Conservation (phyloP, 2,888 invertebrate species). For the Xestobium rufovillosum region DNA sequence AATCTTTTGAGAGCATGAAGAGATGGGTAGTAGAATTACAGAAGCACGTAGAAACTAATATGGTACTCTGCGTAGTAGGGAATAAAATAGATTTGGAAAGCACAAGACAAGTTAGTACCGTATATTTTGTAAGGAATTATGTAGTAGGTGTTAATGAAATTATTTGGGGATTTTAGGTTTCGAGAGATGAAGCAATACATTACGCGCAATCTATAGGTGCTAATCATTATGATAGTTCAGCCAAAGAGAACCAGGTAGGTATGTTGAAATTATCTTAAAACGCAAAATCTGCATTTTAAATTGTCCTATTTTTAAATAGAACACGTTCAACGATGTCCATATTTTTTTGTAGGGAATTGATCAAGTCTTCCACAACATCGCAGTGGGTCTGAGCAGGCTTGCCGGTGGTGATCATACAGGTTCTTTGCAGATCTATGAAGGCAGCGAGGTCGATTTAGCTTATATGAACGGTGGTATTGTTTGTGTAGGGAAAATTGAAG, state of each 20-base stretch:
- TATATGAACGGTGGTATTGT: too few species aligned
- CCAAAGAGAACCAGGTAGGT: slow-evolving; percentile 60
- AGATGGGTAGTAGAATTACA: slow-evolving; percentile 77
- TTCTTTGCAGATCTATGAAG: slow-evolving; percentile 54
- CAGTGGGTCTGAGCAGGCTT: slow-evolving; percentile 53
- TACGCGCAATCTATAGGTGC: slow-evolving; percentile 80
- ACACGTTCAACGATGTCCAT: too few species aligned
- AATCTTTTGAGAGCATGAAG: slow-evolving; percentile 72
- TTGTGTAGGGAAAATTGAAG: slow-evolving; percentile 56
- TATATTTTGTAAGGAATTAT: background rate
- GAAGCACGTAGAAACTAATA: slow-evolving; percentile 69
- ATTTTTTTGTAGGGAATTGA: slow-evolving; percentile 57
- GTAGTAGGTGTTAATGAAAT: slow-evolving; percentile 9
- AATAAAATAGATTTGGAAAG: slow-evolving; percentile 75
- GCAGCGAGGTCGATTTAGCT: too few species aligned
- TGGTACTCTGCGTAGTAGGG: slow-evolving; percentile 75
- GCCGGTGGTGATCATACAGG: slow-evolving; percentile 42
- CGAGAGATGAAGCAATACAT: slow-evolving; percentile 59
- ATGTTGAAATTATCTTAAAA: slow-evolving; percentile 4
- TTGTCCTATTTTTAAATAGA: slow-evolving; percentile 1
- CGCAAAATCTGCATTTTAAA: too few species aligned
- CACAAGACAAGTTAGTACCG: slow-evolving; percentile 49
- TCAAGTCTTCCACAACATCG: slow-evolving; percentile 62
- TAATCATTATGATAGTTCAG: slow-evolving; percentile 77
- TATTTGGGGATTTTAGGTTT: slow-evolving; percentile 37